These are phyloP conservation scores for Oscheius sp. DNA, from an alignment of 2,888 invertebrate species.

Conservation along the genomic window DNA sequence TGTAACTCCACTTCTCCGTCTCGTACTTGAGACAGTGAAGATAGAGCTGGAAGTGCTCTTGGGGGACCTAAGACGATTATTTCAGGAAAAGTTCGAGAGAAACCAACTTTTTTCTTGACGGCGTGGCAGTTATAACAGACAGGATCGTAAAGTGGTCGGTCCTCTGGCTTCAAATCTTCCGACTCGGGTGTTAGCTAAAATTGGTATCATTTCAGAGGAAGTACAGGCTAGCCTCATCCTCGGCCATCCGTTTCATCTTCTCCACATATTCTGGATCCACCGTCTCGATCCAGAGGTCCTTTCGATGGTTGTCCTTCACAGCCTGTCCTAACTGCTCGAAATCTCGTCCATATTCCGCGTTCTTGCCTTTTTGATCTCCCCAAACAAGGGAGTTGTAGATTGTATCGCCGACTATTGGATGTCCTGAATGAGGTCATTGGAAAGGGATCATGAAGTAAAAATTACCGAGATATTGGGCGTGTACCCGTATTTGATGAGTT, in stretches of 20 bases:
- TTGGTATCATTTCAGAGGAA: too few relatives aligned
- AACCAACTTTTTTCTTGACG: conserved; percentile 52
- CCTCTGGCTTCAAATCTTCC: conserved; percentile 41
- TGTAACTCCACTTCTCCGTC: conserved; percentile 65
- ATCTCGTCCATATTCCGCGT: conserved; percentile 81
- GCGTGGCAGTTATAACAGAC: conserved; percentile 70
- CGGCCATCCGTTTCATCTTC: conserved; percentile 55
- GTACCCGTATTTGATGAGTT: conserved; percentile 98
- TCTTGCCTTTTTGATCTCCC: conserved; percentile 90
- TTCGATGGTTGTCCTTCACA: conserved; percentile 57
- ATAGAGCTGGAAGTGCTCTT: conserved; percentile 61
- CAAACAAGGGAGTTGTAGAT: conserved; percentile 93
- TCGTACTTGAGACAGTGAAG: conserved; percentile 72
- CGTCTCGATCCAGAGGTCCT: conserved; percentile 61
- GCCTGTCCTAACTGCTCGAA: conserved; percentile 60
- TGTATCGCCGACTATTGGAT: conserved; percentile 96
- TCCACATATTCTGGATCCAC: conserved; percentile 62
- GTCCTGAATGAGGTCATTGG: conserved; percentile 79
- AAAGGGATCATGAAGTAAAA: neutral
- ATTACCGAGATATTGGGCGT: conserved; percentile 92
- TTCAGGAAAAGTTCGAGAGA: neutral
- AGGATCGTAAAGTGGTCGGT: conserved; percentile 63
- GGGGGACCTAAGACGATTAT: conserved; percentile 41
- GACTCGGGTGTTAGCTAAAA: conserved; percentile 45
- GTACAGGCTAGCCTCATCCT: conserved; percentile 36